These are phyloP conservation scores for Rhinopomastus cyanomelas DNA, from an alignment of 2,113 vertebrate genomes.

Conservation along the genomic window DNA sequence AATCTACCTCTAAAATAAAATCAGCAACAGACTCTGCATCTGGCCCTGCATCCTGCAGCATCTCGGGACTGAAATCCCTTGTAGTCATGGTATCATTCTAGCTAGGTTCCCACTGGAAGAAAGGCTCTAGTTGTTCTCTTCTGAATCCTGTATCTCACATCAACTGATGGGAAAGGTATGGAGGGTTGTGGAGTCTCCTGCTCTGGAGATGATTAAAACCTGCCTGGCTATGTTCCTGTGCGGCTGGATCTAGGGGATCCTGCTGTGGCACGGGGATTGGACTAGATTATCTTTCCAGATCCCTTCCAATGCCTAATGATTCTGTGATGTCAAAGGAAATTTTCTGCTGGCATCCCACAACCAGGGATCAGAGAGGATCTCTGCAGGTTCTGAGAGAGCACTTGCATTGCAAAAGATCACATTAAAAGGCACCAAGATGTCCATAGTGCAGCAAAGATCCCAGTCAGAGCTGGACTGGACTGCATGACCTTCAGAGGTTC, in stretches of 20 bases:
- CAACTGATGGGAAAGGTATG: background rate
- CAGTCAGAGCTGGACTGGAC: background rate
- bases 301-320: too few relatives aligned
- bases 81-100: background rate
- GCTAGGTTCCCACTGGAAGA: background rate
- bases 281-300: too few relatives aligned
- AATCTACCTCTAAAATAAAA: background rate
- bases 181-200: too few relatives aligned
- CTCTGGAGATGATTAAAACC: too few relatives aligned
- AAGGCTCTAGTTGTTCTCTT: background rate
- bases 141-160: background rate
- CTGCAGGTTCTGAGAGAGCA: background rate
- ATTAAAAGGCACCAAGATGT: background rate
- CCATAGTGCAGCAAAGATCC: background rate
- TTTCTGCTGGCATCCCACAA: background rate
- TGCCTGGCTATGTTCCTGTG: too few relatives aligned
- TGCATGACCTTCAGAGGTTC: too few relatives aligned
- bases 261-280: too few relatives aligned
- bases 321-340: background rate
- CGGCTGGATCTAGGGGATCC: too few relatives aligned
- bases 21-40: background rate
- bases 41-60: background rate
- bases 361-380: background rate
- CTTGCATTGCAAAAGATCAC: background rate
- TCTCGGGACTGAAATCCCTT: constrained; percentile 1